These are phyloP conservation scores for Cerceris rybyensis DNA, from an alignment of 2,888 invertebrate genomes.

Conservation along the genomic window DNA sequence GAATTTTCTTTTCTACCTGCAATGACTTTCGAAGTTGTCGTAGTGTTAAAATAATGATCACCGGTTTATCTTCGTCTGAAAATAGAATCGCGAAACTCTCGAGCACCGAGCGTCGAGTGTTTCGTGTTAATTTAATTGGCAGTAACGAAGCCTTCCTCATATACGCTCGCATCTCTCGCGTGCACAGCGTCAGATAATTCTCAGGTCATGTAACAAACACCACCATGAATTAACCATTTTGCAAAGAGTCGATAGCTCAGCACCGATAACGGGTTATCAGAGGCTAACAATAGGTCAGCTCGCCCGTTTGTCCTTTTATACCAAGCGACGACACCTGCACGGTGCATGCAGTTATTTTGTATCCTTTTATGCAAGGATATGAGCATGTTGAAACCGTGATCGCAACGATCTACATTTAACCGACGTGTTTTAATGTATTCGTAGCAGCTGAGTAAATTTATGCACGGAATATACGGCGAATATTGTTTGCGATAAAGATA, in stretches of 20 bases:
- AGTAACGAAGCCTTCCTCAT: conserved; percentile 19
- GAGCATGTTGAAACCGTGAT: too few species aligned
- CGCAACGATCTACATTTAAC: too few species aligned
- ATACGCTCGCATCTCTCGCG: not conserved
- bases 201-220: not conserved
- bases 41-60: not conserved
- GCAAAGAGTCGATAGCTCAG: conserved; percentile 22
- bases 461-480: too few species aligned
- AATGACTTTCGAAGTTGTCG: too few species aligned
- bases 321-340: not conserved
- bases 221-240: conserved; percentile 10
- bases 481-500: too few species aligned
- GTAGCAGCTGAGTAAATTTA: too few species aligned
- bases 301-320: not conserved
- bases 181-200: conserved; percentile 31
- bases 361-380: not conserved
- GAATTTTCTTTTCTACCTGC: too few species aligned
- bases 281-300: not conserved
- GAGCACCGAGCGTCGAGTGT: not conserved
- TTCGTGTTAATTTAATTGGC: conserved; percentile 33
- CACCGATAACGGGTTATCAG: conserved; percentile 29
- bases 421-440: too few species aligned
- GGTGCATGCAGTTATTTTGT: not conserved
- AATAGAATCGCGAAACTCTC: not conserved
- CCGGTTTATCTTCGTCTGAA: not conserved